phyloP scores from a whole-genome alignment of 2,888 invertebrate species.

The Synanthedon vespiformis region DNA sequence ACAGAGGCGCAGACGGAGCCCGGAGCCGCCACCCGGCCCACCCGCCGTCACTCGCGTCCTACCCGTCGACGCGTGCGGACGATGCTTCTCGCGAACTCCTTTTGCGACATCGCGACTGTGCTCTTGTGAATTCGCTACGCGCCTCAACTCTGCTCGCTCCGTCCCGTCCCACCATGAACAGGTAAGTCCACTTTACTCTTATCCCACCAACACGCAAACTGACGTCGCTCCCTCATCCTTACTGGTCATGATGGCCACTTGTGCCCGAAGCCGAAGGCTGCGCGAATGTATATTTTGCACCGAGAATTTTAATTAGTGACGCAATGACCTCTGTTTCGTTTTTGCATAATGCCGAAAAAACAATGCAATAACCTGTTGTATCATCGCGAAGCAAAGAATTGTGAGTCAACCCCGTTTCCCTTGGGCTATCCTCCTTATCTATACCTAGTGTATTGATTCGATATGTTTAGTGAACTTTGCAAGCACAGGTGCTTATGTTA shows the following conservation, averaged over 20 bases:
- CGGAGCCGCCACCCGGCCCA: background rate
- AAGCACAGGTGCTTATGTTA: too few species aligned
- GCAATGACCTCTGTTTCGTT: slow-evolving; percentile 43
- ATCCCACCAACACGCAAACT: too few species aligned
- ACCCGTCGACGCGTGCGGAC: slow-evolving; percentile 41
- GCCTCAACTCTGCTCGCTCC: background rate
- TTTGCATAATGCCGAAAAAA: slow-evolving; percentile 38
- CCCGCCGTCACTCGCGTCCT: slow-evolving; percentile 35
- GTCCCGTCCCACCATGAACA: slow-evolving; percentile 15
- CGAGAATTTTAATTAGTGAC: slow-evolving; percentile 47
- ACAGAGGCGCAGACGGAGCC: background rate
- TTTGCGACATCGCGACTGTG: slow-evolving; percentile 2
- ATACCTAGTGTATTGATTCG: too few species aligned
- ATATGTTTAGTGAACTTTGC: too few species aligned
- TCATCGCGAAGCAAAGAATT: slow-evolving; percentile 19
- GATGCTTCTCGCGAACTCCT: slow-evolving; percentile 1
- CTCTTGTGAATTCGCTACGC: slow-evolving; percentile 3
- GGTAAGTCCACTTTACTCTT: slow-evolving; percentile 22
- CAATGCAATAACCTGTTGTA: slow-evolving; percentile 40
- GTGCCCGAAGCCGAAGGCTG: slow-evolving; percentile 22
- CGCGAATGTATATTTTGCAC: slow-evolving; percentile 13
- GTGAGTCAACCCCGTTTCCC: slow-evolving; percentile 28
- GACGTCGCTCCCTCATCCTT: too few species aligned
- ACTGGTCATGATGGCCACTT: background rate
- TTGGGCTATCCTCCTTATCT: slow-evolving; percentile 8